phyloP scores from a whole-genome alignment of 2,797 vertebrate species.

The Prunella strophiata region DNA sequence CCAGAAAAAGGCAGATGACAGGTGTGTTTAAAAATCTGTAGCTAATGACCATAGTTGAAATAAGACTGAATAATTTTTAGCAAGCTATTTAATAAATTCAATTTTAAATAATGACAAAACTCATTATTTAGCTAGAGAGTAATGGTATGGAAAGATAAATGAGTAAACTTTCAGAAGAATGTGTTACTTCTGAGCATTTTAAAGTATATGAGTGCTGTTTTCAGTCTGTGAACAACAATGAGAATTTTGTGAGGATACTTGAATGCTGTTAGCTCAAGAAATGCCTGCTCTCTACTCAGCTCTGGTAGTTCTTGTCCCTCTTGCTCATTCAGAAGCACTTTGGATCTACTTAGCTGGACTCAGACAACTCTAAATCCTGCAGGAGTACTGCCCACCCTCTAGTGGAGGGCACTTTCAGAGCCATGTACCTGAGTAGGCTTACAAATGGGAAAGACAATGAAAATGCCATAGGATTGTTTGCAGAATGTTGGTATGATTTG shows the following conservation, averaged over 20 bases:
- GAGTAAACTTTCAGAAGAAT: background rate
- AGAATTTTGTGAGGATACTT: background rate
- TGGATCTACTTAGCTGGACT: background rate
- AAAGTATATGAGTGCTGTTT: background rate
- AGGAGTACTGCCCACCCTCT: background rate
- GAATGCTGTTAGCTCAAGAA: background rate
- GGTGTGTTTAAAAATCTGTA: background rate
- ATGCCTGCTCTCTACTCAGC: background rate
- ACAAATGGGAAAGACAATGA: background rate
- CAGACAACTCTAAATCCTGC: background rate
- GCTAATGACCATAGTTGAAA: background rate
- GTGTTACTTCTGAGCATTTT: background rate
- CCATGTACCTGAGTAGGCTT: background rate
- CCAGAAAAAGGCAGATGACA: background rate
- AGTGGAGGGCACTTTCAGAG: background rate
- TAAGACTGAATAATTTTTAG: background rate
- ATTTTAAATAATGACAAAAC: background rate
- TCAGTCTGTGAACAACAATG: background rate
- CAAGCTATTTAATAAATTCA: background rate
- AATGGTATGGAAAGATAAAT: background rate
- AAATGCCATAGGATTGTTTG: background rate
- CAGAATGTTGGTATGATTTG: background rate
- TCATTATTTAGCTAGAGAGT: background rate
- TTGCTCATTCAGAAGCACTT: background rate
- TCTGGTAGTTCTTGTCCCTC: background rate